Evolutionary conservation across 2,797 vertebrate species (phyloP).

Genomic region (Pachyuromys duprasi): DNA sequence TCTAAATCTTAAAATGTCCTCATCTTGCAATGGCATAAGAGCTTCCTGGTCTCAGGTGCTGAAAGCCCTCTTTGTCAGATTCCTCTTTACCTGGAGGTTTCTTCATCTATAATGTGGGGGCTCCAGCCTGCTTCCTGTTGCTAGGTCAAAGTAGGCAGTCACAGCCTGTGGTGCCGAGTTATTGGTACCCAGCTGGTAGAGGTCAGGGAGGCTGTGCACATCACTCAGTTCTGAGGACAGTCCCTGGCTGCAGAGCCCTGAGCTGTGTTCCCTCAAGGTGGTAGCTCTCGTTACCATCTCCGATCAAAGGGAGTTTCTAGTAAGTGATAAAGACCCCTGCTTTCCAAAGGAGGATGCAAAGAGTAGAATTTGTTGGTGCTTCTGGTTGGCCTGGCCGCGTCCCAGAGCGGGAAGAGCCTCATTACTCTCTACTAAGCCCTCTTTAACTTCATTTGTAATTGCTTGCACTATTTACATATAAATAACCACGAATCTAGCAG

Average conservation of each 20-base stretch:
- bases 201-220: not conserved
- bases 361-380: not conserved
- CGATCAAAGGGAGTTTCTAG: not conserved
- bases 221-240: not conserved
- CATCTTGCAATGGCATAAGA: not conserved
- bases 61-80: not conserved
- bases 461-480: constrained; percentile 53
- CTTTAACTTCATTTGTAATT: constrained; percentile 59
- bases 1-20: not conserved
- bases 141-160: not conserved
- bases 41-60: not conserved
- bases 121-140: not conserved
- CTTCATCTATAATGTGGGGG: not conserved
- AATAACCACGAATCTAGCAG: not conserved
- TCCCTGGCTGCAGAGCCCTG: not conserved
- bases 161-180: not conserved
- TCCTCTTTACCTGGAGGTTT: not conserved
- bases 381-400: not conserved
- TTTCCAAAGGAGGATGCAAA: not conserved
- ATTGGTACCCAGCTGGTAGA: not conserved
- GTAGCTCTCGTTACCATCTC: not conserved
- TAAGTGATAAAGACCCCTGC: not conserved
- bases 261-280: not conserved
- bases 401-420: not conserved
- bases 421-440: not conserved